phyloP scores from a whole-genome alignment of 2,113 vertebrate genomes.

The Hymenochirus boettgeri region DNA sequence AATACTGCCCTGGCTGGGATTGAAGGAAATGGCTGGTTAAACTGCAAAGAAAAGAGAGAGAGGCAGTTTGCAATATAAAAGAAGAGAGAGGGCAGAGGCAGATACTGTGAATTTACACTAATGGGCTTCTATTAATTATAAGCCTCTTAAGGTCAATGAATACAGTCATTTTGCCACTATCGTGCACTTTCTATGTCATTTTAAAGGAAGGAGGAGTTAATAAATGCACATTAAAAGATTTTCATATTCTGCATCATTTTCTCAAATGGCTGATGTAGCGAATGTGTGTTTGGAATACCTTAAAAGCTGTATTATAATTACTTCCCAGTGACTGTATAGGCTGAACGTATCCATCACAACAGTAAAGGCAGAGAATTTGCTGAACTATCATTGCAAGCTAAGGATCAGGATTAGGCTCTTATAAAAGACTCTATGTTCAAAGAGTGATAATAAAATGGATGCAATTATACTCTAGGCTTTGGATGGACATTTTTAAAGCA shows the following conservation, averaged over 20 bases:
- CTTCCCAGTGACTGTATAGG: too few species aligned
- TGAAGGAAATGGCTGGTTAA: conserved; percentile 41
- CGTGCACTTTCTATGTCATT: conserved; percentile 14
- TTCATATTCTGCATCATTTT: conserved; percentile 8
- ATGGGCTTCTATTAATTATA: conserved; percentile 39
- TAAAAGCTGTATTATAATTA: too few species aligned
- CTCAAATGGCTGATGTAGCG: background rate
- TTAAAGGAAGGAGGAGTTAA: conserved; percentile 24
- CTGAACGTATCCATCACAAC: too few species aligned
- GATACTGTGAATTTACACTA: conserved; percentile 36
- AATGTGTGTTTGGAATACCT: background rate
- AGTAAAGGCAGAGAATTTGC: too few species aligned
- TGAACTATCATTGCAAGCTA: too few species aligned
- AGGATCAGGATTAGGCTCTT: too few species aligned
- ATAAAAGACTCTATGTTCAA: too few species aligned
- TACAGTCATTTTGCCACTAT: conserved; percentile 25
- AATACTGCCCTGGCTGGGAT: conserved; percentile 36
- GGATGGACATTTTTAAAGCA: too few species aligned
- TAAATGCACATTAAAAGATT: conserved; percentile 24
- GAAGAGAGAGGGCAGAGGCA: conserved; percentile 9
- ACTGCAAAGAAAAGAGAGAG: conserved; percentile 22
- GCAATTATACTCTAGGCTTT: too few species aligned
- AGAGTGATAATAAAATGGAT: too few species aligned
- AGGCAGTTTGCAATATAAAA: conserved; percentile 11
- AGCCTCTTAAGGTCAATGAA: conserved; percentile 36